Conservation (phyloP, 2,888 invertebrate genomes). For the Malachius bipustulatus region DNA sequence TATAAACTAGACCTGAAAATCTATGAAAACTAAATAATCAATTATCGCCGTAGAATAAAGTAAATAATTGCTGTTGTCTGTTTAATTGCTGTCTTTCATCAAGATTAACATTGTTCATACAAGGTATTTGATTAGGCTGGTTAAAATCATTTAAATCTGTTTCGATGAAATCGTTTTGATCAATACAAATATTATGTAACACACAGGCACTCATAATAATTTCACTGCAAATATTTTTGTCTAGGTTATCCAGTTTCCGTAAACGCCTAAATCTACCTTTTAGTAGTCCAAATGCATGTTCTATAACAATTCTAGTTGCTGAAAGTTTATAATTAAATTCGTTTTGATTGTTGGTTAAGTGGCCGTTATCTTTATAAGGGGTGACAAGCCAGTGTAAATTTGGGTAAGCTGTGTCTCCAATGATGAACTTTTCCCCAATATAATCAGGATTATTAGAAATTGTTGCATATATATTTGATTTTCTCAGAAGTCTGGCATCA, state of each 20-base stretch:
- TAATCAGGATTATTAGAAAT: slow-evolving; percentile 5
- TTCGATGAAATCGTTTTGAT: too few relatives aligned
- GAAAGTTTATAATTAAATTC: slow-evolving; percentile 23
- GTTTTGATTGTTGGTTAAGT: slow-evolving; percentile 20
- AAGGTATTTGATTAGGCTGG: too few relatives aligned
- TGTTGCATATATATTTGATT: slow-evolving; percentile 16
- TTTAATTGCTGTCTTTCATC: too few relatives aligned
- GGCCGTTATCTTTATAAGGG: slow-evolving; percentile 23
- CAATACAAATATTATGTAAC: too few relatives aligned
- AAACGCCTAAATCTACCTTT: slow-evolving; percentile 25
- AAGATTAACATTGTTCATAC: too few relatives aligned
- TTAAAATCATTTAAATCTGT: too few relatives aligned
- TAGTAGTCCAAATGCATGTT: slow-evolving; percentile 24
- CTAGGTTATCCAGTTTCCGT: slow-evolving; percentile 18
- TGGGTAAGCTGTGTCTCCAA: slow-evolving; percentile 24
- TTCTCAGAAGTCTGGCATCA: slow-evolving; percentile 18
- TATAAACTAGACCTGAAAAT: too few relatives aligned
- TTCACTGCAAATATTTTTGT: too few relatives aligned
- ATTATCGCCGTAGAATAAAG: too few relatives aligned
- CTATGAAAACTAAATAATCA: too few relatives aligned
- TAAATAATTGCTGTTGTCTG: too few relatives aligned
- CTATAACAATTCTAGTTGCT: slow-evolving; percentile 21
- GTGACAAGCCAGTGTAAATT: slow-evolving; percentile 18
- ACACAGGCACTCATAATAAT: too few relatives aligned
- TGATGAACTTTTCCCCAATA: slow-evolving; percentile 10